These are phyloP conservation scores for Paramormyrops kingsleyae DNA, from an alignment of 2,113 vertebrate genomes.

Conservation along the genomic window DNA sequence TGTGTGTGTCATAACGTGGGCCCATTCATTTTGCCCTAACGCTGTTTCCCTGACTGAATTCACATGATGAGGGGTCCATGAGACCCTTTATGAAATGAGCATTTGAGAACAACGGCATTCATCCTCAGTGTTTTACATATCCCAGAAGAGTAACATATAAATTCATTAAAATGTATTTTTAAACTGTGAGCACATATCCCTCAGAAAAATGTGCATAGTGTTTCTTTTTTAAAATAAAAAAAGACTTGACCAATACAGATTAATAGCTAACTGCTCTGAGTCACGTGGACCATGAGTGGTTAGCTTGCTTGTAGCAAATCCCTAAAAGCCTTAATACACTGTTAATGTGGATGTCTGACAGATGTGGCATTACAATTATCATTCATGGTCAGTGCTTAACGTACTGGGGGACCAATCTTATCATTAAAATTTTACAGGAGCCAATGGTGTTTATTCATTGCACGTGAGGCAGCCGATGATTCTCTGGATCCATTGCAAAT, in stretches of 20 bases:
- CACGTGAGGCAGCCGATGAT: not conserved
- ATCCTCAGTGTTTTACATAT: not conserved
- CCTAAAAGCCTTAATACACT: not conserved
- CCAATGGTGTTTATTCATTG: not conserved
- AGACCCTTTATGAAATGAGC: not conserved
- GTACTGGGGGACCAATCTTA: not conserved
- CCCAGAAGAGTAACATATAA: not conserved
- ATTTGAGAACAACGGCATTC: not conserved
- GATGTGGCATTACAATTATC: not conserved
- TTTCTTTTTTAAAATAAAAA: not conserved
- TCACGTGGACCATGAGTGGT: not conserved
- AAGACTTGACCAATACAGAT: not conserved
- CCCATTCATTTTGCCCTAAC: not conserved
- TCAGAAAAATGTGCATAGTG: not conserved
- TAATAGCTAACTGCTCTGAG: not conserved
- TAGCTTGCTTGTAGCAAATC: not conserved
- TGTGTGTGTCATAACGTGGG: not conserved
- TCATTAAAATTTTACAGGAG: slow-evolving; percentile 9
- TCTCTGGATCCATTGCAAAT: not conserved
- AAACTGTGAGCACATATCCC: not conserved
- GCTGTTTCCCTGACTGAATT: not conserved
- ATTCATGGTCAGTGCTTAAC: not conserved
- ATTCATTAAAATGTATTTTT: not conserved
- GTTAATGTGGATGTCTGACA: not conserved
- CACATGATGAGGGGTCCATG: not conserved